Evolutionary conservation across 1,140 invertebrate genomes (phyloP), one percentile per base, ranked within the genome.

Genomic region (Brachionus koreanus): DNA sequence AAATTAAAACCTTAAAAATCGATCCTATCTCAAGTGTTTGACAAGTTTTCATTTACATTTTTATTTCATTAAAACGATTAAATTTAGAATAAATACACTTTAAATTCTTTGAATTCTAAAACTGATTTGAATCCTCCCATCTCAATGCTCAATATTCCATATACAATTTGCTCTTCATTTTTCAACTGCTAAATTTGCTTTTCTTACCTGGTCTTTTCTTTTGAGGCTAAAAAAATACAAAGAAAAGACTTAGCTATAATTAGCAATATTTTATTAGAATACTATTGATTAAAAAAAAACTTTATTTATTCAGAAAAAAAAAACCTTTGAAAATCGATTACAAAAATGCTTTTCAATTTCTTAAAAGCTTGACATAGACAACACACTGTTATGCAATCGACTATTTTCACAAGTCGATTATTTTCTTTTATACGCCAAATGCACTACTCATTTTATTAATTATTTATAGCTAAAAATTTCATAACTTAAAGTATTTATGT

Each of bases 21-120:
- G 29, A 69, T 39, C 65, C 65, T 57, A 57, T n/a, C n/a, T 69
- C 65, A 69, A 69, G 65, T 69, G 65, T 39, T 69, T 69, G 65
- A 69, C 65, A 69, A 69, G 35, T 69, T 37, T 37, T 69, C 49
- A 23, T 57, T 57, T 57, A 57, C 49, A 7, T 65, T 65, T 65
- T 65, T 65, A 33, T 46, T 46, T 12, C 2, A n/a, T 65, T 33
- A 65, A 65, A 35, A 35, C 63, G 63, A 65, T 65, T 65, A 65
- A 65, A 39, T 37, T 37, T 39, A 69, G 37, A 69, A 39, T 69
- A 69, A 69, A 69, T 19, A 69, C 65, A 69, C 65, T 69, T 69
- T 69, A 69, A 69, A 69, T 69, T 69, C 65, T 69, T 69, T 39
- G 9, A 37, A 69, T 69, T 65, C 33, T 65, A 33, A 37, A 33